Conservation (phyloP, 2,797 vertebrate species). For the Gymnoscopelus microlampas region DNA sequence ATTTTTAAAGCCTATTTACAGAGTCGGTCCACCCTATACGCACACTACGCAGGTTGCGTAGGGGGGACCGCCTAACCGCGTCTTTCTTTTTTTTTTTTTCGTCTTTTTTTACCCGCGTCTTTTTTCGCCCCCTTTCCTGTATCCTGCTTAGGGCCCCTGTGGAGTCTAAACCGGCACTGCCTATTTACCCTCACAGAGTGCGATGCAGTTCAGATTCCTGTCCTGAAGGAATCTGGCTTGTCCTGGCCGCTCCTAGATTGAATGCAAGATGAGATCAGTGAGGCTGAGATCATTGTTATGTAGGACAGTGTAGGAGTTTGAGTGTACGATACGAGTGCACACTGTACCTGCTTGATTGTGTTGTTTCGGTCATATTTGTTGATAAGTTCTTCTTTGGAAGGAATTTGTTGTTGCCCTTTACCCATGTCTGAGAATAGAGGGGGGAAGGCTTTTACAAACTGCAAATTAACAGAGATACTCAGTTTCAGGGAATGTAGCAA, state of each 20-base stretch:
- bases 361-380: conserved; percentile 90
- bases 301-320: background rate
- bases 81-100: no score
- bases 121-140: no score
- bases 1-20: conserved; percentile 62
- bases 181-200: conserved; percentile 92
- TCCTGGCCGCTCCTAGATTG: conserved; percentile 83
- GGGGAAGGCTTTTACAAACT: background rate
- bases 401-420: conserved; percentile 93
- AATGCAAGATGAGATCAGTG: background rate
- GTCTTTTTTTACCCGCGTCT: no score
- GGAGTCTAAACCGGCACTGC: no score
- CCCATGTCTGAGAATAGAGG: conserved; percentile 88
- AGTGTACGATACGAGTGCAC: background rate
- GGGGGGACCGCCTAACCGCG: no score
- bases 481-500: conserved; percentile 3
- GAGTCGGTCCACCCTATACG: no score
- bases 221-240: conserved; percentile 92
- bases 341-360: conserved; percentile 87
- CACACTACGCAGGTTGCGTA: no score
- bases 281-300: background rate
- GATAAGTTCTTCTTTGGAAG: conserved; percentile 91
- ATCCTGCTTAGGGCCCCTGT: no score
- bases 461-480: no score
- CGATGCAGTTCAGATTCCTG: conserved; percentile 94